Evolutionary conservation across 2,888 invertebrate species (phyloP), one percentile per base, ranked within the genome.

Genomic region (Caenorhabditis sp.): DNA sequence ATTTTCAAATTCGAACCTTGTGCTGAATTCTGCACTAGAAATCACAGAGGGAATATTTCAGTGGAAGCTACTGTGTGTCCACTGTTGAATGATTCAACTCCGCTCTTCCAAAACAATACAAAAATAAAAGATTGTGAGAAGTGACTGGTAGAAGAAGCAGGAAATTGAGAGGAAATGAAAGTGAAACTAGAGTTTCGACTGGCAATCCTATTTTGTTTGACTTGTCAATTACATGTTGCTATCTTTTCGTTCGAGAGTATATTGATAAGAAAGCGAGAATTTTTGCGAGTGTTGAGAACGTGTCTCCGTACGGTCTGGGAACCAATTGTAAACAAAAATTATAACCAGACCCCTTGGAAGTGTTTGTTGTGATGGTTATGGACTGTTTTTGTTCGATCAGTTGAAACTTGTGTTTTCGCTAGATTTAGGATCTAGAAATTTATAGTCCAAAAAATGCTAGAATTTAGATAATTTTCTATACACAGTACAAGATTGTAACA

Each of bases 201-300:
- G 28, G 35, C 26, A 69, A 61, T 47, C 44, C 26, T 56, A 47
- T 77, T 61, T 54, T 77, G 66, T 77, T 69, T 77, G 76, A 63
- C 70, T 64, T 61, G 70, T 70, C 63, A 70, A 72, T 70, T 79
- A 61, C 64, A 70, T 79, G 79, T 79, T 79, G 70, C 79, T 61
- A 77, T 77, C 69, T 70, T 26, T 70, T 70, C 64, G 61, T 64
- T 35, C 44, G 59, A 63, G 28, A 64, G 63, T 54, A 16, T 49
- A 44, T 44, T 70, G 79, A 70, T 79, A 79, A 79, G 70, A 51
- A 63, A 44, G 47, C 44, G 16, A 49, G 24, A 72, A 44, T 22
- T 35, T 63, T 24, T 22, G 66, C 3, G 41, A 31, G 47, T 63
- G 66, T 51, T 26, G 28, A 19, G 76, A 76, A 76, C 59, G 35